Conservation (phyloP, 2,888 invertebrate genomes). For the Brachyptera putata region DNA sequence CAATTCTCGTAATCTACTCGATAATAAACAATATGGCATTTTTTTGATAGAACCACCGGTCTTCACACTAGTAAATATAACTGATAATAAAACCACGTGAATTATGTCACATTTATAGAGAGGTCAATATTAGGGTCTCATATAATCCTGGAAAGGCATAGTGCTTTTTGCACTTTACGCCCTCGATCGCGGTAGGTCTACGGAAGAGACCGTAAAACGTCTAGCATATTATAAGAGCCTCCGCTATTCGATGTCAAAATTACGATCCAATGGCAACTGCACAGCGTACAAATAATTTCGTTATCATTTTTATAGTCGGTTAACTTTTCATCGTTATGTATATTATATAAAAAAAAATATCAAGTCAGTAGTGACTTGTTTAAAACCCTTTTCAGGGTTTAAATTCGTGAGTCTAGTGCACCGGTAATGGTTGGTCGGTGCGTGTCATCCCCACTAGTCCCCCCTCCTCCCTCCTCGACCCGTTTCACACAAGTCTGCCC, state of each 20-base stretch:
- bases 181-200: neutral
- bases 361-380: no score
- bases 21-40: no score
- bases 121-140: neutral
- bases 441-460: no score
- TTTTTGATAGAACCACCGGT: no score
- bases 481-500: no score
- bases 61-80: no score
- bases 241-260: slow-evolving; percentile 1
- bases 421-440: no score
- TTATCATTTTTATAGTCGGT: slow-evolving; percentile 12
- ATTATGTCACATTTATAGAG: neutral
- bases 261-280: neutral
- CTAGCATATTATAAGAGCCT: neutral
- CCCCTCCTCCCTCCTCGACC: no score
- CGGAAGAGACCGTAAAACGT: slow-evolving; percentile 8
- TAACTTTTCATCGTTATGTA: slow-evolving; percentile 7
- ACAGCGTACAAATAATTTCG: slow-evolving; percentile 19
- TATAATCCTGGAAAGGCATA: neutral
- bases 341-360: no score
- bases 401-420: no score
- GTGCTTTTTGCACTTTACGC: slow-evolving; percentile 6
- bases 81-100: neutral
- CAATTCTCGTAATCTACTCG: no score
- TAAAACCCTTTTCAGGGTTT: no score